Evolutionary conservation across 2,797 vertebrate genomes (phyloP).

Genomic region (Gymnoscopelus braueri): DNA sequence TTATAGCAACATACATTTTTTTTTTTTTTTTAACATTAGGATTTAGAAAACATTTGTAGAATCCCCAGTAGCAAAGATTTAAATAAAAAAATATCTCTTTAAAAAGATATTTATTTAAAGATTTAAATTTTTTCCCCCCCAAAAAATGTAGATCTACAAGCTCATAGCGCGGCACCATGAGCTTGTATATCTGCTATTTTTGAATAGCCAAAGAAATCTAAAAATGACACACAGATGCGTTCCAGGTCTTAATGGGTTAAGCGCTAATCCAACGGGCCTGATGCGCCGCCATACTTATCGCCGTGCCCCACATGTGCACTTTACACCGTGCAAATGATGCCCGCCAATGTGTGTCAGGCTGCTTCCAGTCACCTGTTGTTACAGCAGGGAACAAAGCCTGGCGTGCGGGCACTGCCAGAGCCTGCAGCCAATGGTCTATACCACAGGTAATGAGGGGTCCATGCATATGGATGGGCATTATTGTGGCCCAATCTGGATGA

Average conservation of each 20-base stretch:
- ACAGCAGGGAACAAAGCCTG: constrained; percentile 76
- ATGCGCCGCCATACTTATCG: constrained; percentile 72
- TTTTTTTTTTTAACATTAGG: too few species aligned
- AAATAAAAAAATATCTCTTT: too few species aligned
- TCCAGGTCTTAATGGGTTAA: constrained; percentile 1
- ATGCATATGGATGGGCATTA: constrained; percentile 81
- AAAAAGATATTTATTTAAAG: too few species aligned
- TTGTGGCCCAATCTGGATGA: constrained; percentile 71
- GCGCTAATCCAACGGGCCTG: constrained; percentile 70
- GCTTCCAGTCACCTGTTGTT: constrained; percentile 79
- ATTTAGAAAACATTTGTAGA: too few species aligned
- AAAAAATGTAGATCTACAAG: too few species aligned
- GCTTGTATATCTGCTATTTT: too few species aligned
- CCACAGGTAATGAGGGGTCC: constrained; percentile 71
- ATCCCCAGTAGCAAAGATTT: too few species aligned
- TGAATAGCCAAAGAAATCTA: too few species aligned
- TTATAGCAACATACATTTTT: too few species aligned
- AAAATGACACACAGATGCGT: too few species aligned
- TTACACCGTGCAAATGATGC: constrained; percentile 77
- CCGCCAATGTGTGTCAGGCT: constrained; percentile 66
- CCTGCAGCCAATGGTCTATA: constrained; percentile 69
- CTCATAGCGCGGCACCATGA: too few species aligned
- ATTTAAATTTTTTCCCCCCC: too few species aligned
- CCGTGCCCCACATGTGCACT: constrained; percentile 78
- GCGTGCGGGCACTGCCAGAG: constrained; percentile 53